phyloP scores from a whole-genome alignment of 2,797 vertebrate species.

The Molossus molossus region DNA sequence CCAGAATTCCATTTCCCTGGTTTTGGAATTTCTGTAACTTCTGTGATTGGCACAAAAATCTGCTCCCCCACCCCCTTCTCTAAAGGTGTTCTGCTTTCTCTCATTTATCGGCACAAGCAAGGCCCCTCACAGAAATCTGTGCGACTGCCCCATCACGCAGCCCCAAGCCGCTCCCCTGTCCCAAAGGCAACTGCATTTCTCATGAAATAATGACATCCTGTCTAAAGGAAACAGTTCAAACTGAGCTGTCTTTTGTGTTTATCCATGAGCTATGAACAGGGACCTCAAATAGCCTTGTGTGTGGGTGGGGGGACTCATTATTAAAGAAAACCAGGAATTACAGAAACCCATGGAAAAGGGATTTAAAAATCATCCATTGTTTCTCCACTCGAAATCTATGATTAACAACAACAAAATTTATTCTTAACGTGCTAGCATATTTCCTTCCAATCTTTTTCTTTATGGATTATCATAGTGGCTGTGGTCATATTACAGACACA shows the following conservation, averaged over 20 bases:
- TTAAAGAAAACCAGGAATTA: constrained; percentile 71
- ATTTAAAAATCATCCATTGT: constrained; percentile 69
- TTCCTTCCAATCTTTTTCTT: constrained; percentile 53
- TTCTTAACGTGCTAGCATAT: constrained; percentile 49
- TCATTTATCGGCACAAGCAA: background rate
- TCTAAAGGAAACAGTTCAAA: constrained; percentile 59
- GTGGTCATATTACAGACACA: background rate
- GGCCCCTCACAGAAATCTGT: background rate
- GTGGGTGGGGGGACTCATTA: constrained; percentile 45
- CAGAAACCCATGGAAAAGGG: constrained; percentile 20
- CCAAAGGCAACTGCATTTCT: background rate
- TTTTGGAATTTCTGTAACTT: constrained; percentile 47
- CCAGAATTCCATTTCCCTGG: constrained; percentile 45
- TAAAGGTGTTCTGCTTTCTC: background rate
- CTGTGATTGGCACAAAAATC: constrained; percentile 16
- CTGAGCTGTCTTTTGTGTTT: constrained; percentile 27
- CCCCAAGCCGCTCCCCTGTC: background rate
- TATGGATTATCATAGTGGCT: background rate
- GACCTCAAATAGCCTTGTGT: background rate
- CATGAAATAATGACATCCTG: background rate
- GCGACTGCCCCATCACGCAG: background rate
- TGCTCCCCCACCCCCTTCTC: background rate
- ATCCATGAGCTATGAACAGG: background rate
- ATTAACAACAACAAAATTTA: constrained; percentile 31
- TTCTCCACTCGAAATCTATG: constrained; percentile 7